Percentiles rank a stretch among this genome's conserved stretches.
These are phyloP conservation scores for Heliornis fulica DNA, from an alignment of 2,113 vertebrate species.

Conservation along the genomic window DNA sequence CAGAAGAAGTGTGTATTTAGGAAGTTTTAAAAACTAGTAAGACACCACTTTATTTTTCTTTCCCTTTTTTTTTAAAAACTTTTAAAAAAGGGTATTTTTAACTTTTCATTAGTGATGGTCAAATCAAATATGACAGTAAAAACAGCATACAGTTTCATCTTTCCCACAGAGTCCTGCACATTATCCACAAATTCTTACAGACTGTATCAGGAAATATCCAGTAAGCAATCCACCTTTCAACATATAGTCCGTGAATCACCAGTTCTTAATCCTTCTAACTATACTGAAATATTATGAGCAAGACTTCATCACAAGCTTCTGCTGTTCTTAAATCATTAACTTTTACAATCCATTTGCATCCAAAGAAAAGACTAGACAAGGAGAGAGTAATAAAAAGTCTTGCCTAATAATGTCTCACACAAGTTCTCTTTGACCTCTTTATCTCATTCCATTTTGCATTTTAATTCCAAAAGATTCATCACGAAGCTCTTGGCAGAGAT, in stretches of 20 bases:
- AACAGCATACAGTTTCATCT: not conserved
- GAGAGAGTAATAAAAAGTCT: not conserved
- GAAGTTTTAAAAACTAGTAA: not conserved
- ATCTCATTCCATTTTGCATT: not conserved
- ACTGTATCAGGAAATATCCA: not conserved
- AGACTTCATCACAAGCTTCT: not conserved
- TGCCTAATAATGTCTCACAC: not conserved
- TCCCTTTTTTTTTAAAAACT: no score
- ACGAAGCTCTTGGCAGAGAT: not conserved
- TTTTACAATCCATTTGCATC: not conserved
- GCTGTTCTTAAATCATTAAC: conserved; percentile 21
- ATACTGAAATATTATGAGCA: not conserved
- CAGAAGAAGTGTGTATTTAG: not conserved
- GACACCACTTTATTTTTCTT: not conserved
- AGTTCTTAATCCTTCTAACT: not conserved
- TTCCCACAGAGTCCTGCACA: not conserved
- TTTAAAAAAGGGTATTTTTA: no score
- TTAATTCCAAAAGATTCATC: not conserved
- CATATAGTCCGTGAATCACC: not conserved
- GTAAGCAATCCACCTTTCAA: not conserved
- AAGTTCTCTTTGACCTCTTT: not conserved
- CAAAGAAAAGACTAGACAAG: not conserved
- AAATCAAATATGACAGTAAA: not conserved
- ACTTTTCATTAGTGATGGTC: not conserved
- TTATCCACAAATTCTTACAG: not conserved